Evolutionary conservation across 2,888 invertebrate species (phyloP).

Genomic region (Machimus atricapillus): DNA sequence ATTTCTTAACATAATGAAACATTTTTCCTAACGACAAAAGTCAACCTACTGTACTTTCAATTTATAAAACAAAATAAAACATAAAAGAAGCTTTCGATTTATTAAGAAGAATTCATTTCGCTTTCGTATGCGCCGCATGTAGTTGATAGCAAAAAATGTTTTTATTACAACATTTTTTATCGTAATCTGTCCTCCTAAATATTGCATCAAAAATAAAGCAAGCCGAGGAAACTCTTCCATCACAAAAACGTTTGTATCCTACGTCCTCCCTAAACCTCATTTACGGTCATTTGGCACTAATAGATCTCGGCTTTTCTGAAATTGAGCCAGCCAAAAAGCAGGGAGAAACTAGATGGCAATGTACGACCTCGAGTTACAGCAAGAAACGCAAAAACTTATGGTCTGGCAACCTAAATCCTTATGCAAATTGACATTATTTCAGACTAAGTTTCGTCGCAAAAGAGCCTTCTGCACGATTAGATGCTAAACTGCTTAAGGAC

Average conservation of each 20-base stretch:
- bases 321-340: neutral
- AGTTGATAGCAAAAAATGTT: neutral
- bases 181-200: neutral
- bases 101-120: neutral
- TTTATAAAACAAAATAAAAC: no score
- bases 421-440: neutral
- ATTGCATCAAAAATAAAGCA: neutral
- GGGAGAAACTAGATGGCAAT: neutral
- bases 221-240: neutral
- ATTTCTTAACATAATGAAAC: no score
- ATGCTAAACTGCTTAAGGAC: neutral
- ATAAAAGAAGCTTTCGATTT: no score
- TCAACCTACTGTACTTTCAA: no score
- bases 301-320: conserved; percentile 8
- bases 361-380: neutral
- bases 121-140: neutral
- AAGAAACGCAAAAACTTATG: neutral
- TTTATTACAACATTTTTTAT: neutral
- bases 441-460: neutral
- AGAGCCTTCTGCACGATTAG: neutral
- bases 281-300: conserved; percentile 22
- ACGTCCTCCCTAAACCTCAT: neutral
- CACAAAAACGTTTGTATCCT: neutral
- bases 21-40: no score
- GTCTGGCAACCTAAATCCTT: neutral